Evolutionary conservation across 2,113 vertebrate genomes (phyloP), one percentile per base, ranked within the genome.

Genomic region (Heterotilapia buettikoferi): DNA sequence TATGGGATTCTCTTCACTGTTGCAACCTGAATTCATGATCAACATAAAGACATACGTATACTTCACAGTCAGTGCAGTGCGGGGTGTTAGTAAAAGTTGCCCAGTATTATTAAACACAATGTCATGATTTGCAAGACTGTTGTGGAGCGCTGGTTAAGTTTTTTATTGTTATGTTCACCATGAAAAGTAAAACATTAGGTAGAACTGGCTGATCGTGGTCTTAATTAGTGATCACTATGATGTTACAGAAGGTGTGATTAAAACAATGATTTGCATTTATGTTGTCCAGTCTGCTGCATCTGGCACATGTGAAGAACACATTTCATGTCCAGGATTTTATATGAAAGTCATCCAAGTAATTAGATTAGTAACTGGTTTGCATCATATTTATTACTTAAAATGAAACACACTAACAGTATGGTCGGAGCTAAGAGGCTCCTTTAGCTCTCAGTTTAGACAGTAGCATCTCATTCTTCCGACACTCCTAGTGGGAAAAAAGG

Each of bases 391-490:
- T 29, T 47, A 47, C 38, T 71, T 6, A 0, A 8, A 3, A 36
- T 19, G 43, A 57, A 59, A 59, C 38, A 6, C 3, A 16, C 18
- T 6, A 56, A 5, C 56, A 73, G 78, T 3, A 4, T 0, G 4
- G 9, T 21, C 6, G 2, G 36, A 11, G 45, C 88, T 83, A 97
- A 1, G 95, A 96, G 3, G 95, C 95, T 61, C 96, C 97, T 90
- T 96, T 97, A 24, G 97, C 95, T 92, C 97, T 97, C 92, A 99
- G 88, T 91, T 97, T 99, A 86, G 98, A 97, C 81, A 99, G 95
- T 82, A 99, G 96, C 92, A 98, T 96, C 95, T 99, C 98, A 0
- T 99, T 99, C 96, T 97, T 98, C 12, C 98, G 97, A 92, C 98
- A 99, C 88, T 99, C 98, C 98, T 99, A 93, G 40, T 54, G 89